These are phyloP conservation scores for Cordilura impudica DNA, from an alignment of 2,888 invertebrate genomes.

Conservation along the genomic window DNA sequence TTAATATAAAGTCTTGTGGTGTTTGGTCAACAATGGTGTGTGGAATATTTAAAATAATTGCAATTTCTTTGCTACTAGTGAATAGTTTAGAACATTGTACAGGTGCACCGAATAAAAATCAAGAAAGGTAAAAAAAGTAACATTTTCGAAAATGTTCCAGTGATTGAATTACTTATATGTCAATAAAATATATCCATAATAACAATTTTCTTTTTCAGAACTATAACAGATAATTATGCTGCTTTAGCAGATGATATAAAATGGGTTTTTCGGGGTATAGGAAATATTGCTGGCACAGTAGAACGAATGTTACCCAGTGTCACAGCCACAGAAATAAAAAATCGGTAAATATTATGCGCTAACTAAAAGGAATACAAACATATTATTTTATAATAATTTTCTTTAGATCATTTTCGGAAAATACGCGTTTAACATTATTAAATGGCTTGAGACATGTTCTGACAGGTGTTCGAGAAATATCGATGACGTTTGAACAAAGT, in stretches of 20 bases:
- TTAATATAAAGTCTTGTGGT: not conserved
- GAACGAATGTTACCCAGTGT: constrained; percentile 64
- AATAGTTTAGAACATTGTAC: not conserved
- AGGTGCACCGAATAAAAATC: constrained; percentile 21
- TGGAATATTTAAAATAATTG: not conserved
- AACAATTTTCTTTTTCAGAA: constrained; percentile 3
- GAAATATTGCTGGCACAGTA: constrained; percentile 61
- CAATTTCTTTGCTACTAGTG: not conserved
- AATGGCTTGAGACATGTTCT: constrained; percentile 65
- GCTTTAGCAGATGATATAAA: constrained; percentile 62
- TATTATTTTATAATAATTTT: not conserved
- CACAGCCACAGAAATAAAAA: constrained; percentile 34
- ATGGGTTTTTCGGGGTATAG: constrained; percentile 65
- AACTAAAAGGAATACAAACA: too few species aligned
- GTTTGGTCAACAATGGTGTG: constrained; percentile 12
- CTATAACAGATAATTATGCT: constrained; percentile 49
- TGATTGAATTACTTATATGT: too few species aligned
- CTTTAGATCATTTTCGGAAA: constrained; percentile 58
- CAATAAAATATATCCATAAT: too few species aligned
- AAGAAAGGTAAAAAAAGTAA: constrained; percentile 9
- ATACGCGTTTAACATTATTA: constrained; percentile 60
- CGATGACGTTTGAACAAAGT: constrained; percentile 64
- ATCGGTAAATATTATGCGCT: constrained; percentile 51
- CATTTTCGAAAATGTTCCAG: not conserved
- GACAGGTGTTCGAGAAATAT: constrained; percentile 65